Conservation (phyloP, 2,113 vertebrate species). For the Willisornis vidua region DNA sequence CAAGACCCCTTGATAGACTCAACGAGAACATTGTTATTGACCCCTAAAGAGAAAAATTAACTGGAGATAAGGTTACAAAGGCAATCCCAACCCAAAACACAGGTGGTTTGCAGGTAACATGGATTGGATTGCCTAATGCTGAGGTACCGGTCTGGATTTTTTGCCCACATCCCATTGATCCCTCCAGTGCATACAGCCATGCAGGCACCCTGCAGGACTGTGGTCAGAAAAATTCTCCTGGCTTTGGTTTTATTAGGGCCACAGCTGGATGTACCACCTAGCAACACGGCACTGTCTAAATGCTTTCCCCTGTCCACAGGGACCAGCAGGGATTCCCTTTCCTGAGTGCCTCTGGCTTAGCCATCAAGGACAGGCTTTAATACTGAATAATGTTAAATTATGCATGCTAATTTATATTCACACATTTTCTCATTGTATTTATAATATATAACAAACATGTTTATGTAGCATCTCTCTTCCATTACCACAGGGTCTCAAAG, state of each 20-base stretch:
- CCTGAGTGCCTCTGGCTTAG: neutral
- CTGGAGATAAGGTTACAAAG: neutral
- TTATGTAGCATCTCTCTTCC: neutral
- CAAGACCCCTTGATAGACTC: neutral
- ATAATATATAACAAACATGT: constrained; percentile 14
- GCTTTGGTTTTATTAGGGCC: neutral
- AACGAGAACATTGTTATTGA: neutral
- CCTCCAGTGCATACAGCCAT: neutral
- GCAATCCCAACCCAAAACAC: neutral
- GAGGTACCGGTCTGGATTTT: neutral
- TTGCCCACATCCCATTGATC: neutral
- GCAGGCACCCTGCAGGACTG: neutral
- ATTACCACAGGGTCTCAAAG: neutral
- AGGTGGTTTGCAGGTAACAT: neutral
- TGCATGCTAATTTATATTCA: constrained; percentile 10
- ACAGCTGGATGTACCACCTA: neutral
- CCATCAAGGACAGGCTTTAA: neutral
- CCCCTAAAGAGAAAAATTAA: neutral
- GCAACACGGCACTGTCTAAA: rapidly evolving
- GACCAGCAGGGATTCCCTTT: constrained; percentile 12
- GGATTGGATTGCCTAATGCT: neutral
- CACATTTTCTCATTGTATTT: constrained; percentile 15
- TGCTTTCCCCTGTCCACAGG: neutral
- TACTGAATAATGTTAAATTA: neutral
- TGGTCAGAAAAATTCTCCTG: neutral